phyloP scores from a whole-genome alignment of 1,140 invertebrate genomes.

The Metaphire vulgaris region DNA sequence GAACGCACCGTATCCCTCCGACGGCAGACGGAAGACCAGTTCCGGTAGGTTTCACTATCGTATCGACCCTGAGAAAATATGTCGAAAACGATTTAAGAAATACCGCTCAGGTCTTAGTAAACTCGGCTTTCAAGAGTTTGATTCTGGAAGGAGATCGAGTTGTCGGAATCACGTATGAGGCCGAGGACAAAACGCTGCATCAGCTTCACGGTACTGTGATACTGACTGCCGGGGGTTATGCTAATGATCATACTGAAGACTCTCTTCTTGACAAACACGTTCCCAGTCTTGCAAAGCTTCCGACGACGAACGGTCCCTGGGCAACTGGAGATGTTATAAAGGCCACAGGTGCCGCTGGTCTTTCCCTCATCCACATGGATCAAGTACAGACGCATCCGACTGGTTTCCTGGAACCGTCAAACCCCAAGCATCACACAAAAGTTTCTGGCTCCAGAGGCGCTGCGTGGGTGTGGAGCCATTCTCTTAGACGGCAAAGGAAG shows the following conservation, averaged over 20 bases:
- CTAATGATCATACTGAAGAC: conserved; percentile 30
- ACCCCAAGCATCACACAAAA: conserved; percentile 40
- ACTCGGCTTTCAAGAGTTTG: conserved; percentile 26
- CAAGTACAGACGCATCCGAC: conserved; percentile 30
- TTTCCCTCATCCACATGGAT: conserved; percentile 29
- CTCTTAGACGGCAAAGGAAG: conserved; percentile 39
- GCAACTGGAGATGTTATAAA: conserved; percentile 48
- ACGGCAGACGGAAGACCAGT: conserved; percentile 46
- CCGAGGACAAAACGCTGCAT: conserved; percentile 3
- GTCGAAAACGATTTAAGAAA: conserved; percentile 33
- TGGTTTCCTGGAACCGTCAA: conserved; percentile 45
- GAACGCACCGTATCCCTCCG: conserved; percentile 46
- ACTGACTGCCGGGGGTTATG: conserved; percentile 43
- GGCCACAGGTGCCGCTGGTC: not conserved
- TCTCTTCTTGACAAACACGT: conserved; percentile 43
- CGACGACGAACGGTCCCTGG: conserved; percentile 49
- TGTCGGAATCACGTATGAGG: conserved; percentile 19
- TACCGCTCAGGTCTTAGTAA: conserved; percentile 31
- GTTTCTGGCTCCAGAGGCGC: conserved; percentile 47
- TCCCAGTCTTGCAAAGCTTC: conserved; percentile 35
- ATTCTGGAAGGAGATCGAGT: conserved; percentile 5
- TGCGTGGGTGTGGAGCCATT: conserved; percentile 47
- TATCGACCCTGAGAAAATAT: conserved; percentile 37
- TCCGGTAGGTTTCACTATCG: conserved; percentile 47
- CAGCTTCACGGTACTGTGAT: conserved; percentile 38